Conservation (phyloP, 2,113 vertebrate species). For the Mobula birostris region DNA sequence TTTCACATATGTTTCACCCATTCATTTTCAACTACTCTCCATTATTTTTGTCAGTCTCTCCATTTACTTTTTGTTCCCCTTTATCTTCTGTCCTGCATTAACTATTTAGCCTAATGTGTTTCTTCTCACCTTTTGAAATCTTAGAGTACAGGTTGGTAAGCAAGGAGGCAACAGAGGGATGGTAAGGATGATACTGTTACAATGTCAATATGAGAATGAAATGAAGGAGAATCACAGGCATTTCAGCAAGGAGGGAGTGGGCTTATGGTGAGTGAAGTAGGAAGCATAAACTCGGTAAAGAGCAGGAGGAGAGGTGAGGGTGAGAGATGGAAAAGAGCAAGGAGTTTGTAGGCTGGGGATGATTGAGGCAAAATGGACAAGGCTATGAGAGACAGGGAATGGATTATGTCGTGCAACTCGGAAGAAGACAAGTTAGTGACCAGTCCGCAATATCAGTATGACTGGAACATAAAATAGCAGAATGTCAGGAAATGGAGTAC, state of each 20-base stretch:
- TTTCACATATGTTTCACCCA: neutral
- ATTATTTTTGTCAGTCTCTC: neutral
- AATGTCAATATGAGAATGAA: neutral
- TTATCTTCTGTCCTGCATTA: neutral
- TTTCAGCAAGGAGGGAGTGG: neutral
- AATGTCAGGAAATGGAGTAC: neutral
- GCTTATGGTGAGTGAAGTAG: neutral
- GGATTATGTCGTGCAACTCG: neutral
- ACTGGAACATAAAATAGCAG: neutral
- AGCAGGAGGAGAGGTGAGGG: neutral
- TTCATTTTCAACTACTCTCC: neutral
- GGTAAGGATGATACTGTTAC: neutral
- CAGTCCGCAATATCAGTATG: neutral
- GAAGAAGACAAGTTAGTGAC: neutral
- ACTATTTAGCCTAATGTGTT: neutral
- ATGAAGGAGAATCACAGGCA: neutral
- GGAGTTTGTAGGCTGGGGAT: neutral
- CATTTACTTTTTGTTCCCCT: neutral
- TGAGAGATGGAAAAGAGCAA: neutral
- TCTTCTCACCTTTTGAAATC: neutral
- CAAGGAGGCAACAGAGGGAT: neutral
- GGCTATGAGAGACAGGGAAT: neutral
- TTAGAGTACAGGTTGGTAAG: neutral
- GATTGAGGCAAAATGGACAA: neutral
- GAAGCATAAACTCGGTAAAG: neutral